Percentiles rank a stretch among this genome's conserved stretches.
Evolutionary conservation across 2,888 invertebrate genomes (phyloP).

Genomic region (Synergus japonicus): DNA sequence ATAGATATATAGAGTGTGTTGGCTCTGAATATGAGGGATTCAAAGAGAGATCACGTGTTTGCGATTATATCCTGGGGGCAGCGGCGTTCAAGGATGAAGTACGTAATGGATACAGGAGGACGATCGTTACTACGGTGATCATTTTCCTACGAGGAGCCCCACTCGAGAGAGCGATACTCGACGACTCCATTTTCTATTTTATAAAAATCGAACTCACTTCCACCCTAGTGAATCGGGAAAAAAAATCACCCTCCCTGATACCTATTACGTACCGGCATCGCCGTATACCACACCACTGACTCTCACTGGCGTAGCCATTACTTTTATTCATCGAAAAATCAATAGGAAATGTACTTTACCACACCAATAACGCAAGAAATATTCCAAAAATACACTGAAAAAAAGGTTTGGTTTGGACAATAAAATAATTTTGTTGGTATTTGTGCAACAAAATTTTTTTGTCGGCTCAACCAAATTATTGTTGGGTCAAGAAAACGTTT

Average conservation of each 20-base stretch:
- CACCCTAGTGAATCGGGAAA: slow-evolving; percentile 44
- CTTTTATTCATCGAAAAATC: background rate
- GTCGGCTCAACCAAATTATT: too few relatives aligned
- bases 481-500: too few relatives aligned
- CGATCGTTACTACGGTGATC: slow-evolving; percentile 26
- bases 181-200: slow-evolving; percentile 55
- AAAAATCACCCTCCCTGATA: slow-evolving; percentile 53
- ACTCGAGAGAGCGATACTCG: slow-evolving; percentile 46
- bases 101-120: slow-evolving; percentile 34
- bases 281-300: slow-evolving; percentile 29
- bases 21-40: slow-evolving; percentile 5
- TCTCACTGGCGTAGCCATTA: slow-evolving; percentile 2
- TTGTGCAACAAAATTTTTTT: too few relatives aligned
- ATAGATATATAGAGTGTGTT: slow-evolving; percentile 17
- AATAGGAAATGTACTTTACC: background rate
- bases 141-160: slow-evolving; percentile 28
- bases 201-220: slow-evolving; percentile 45
- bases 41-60: slow-evolving; percentile 36
- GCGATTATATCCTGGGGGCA: slow-evolving; percentile 28
- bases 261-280: slow-evolving; percentile 42
- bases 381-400: background rate
- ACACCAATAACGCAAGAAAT: background rate
- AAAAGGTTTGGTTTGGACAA: too few relatives aligned
- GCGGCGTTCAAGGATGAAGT: slow-evolving; percentile 21
- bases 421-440: too few relatives aligned